Evolutionary conservation across 1,140 invertebrate genomes (phyloP).

Genomic region (Scaptomyza montana): DNA sequence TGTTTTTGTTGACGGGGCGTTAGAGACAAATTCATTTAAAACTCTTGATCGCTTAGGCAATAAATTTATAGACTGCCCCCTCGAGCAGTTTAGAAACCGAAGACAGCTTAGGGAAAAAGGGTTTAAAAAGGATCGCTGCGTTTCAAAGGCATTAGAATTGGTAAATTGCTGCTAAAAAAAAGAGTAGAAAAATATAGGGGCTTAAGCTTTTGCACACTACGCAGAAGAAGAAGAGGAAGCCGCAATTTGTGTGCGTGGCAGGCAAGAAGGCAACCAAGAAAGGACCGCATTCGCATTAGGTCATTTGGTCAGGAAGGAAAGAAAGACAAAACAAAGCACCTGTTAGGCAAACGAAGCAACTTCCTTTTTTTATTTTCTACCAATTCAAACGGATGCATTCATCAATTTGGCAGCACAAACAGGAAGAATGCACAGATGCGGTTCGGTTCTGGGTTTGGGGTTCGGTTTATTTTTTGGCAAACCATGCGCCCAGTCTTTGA

Average conservation of each 20-base stretch:
- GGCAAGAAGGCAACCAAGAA: not conserved
- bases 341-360: conserved; percentile 53
- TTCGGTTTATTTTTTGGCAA: conserved; percentile 16
- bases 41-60: conserved; percentile 65
- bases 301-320: conserved; percentile 66
- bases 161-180: conserved; percentile 42
- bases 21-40: conserved; percentile 82
- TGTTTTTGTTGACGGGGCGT: conserved; percentile 58
- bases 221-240: not conserved
- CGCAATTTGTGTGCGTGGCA: conserved; percentile 46
- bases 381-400: conserved; percentile 80
- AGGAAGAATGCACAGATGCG: conserved; percentile 54
- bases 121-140: conserved; percentile 4
- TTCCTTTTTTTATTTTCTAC: conserved; percentile 38
- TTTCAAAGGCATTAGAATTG: conserved; percentile 74
- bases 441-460: not conserved
- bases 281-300: conserved; percentile 61
- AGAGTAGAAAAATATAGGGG: conserved; percentile 19
- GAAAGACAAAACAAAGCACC: conserved; percentile 49
- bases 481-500: conserved; percentile 44
- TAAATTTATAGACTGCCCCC: conserved; percentile 75
- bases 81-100: not conserved
- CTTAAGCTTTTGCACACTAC: conserved; percentile 64
- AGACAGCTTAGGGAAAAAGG: not conserved
- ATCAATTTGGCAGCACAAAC: conserved; percentile 73